phyloP scores from a whole-genome alignment of 30 jellyfish, hydroid and myxozoan genomes.

The Aurelia sp. region DNA sequence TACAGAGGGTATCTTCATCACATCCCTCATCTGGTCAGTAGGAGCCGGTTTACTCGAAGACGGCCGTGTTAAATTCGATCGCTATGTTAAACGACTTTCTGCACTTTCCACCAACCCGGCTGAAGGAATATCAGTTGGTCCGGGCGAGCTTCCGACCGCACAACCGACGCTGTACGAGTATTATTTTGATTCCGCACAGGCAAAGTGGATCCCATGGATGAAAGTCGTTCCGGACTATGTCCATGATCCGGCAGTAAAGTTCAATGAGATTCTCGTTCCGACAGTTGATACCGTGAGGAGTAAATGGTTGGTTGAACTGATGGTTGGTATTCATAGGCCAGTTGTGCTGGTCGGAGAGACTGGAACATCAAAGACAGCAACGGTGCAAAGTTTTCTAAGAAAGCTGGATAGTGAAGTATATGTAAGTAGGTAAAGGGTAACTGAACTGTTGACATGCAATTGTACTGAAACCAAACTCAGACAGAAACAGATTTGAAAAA shows the following conservation, averaged over 20 bases:
- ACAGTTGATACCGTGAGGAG: constrained; percentile 97
- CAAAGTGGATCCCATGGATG: constrained; percentile 94
- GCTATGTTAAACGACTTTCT: constrained; percentile 79
- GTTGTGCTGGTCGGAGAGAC: constrained; percentile 99
- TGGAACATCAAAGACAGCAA: constrained; percentile 99
- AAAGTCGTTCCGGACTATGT: constrained; percentile 88
- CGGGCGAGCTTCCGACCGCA: constrained; percentile 92
- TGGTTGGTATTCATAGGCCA: constrained; percentile 93
- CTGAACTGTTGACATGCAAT: not conserved
- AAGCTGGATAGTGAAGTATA: constrained; percentile 86
- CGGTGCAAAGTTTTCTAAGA: constrained; percentile 91
- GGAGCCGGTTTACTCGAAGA: constrained; percentile 95
- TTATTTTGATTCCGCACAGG: constrained; percentile 76
- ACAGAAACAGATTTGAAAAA: not conserved
- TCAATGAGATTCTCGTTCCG: constrained; percentile 96
- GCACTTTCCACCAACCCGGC: constrained; percentile 78
- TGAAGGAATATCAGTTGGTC: constrained; percentile 75
- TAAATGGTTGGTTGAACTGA: constrained; percentile 92
- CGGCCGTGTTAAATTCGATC: constrained; percentile 89
- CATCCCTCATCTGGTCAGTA: constrained; percentile 96
- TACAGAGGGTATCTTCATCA: constrained; percentile 90
- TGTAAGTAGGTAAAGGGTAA: constrained; percentile 74
- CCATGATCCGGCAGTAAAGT: constrained; percentile 90
- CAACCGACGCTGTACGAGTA: constrained; percentile 90
- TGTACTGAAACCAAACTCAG: no score